Base-by-base conservation (phyloP, 2,113 vertebrate species). In the Gavialis gangeticus region DNA sequence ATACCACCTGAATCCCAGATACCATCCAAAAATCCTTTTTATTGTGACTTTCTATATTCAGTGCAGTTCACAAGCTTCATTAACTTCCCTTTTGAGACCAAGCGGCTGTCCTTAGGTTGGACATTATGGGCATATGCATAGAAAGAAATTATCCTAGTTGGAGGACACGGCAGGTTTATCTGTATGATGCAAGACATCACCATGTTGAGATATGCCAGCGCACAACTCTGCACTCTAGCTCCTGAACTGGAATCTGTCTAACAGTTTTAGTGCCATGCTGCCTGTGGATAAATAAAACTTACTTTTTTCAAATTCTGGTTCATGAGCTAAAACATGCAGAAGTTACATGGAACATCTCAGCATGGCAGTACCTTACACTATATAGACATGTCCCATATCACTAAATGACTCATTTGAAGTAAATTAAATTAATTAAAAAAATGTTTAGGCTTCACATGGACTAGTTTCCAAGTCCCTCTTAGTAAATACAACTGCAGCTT, bases 351-450 rank as follows among this genome's bases (percentile, higher is more conserved):
- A 46, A 7, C 46, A 46, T 46, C 46, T 46, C 46, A 46, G 46
- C 46, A 46, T 46, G 46, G 46, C 46, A 9, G 9, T 46, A 46
- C 46, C 46, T 8, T 46, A 46, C 46, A 46, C 46, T 46, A 46
- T 46, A 46, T 46, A 46, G 46, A 46, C 46, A 46, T 46, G 46
- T 46, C 46, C 46, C 30, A 15, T 67, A n/a, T 3, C 28, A 3
- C 22, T 37, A 80, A 75, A 19, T 69, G 60, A 84, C 56, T 86
- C 64, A 19, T 85, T 87, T 69, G 22, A 86, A 91, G 22, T 10
- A 87, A 73, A 88, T 82, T 81, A 14, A 58, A 94, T 75, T 87
- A 80, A 62, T 73, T 87, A 93, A 82, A n/a, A 67, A 67, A 75
- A 76, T 71, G 3, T 67, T 67, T 22, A 82, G 28, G 37, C 28